Percentiles rank a stretch among this genome's conserved stretches.
Conservation (phyloP, 2,797 vertebrate species). For the Clarias pachynema region DNA sequence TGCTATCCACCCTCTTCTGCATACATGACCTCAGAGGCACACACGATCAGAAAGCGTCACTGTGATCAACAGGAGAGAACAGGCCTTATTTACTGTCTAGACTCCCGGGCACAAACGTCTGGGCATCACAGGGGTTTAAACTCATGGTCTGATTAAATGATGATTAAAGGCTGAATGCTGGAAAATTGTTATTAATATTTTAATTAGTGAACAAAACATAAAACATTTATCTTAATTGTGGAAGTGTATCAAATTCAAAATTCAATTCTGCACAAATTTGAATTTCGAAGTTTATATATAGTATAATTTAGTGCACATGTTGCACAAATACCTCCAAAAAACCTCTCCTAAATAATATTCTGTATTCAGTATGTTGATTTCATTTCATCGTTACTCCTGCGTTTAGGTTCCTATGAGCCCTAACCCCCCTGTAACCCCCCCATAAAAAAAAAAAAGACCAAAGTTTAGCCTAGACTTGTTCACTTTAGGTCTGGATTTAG, state of each 20-base stretch:
- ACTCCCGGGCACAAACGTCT: background rate
- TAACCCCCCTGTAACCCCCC: background rate
- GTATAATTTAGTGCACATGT: background rate
- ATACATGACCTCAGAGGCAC: background rate
- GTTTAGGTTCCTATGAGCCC: background rate
- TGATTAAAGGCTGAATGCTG: background rate
- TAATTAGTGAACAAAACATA: no score
- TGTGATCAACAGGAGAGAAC: background rate
- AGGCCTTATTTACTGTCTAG: background rate
- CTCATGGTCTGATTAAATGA: background rate
- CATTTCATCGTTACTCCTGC: background rate
- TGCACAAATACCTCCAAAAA: background rate
- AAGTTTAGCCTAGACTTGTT: background rate
- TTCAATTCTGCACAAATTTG: no score
- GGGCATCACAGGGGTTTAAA: no score
- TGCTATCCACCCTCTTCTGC: background rate
- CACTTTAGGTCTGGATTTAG: background rate
- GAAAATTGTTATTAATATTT: background rate
- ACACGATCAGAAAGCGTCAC: background rate
- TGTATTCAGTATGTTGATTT: background rate
- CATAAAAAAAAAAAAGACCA: background rate
- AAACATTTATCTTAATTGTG: no score
- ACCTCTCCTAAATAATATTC: background rate
- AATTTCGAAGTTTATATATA: background rate
- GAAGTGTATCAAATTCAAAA: no score